These are phyloP conservation scores for Oxygymnocypris stewartii DNA, from an alignment of 2,113 vertebrate species.

Conservation along the genomic window DNA sequence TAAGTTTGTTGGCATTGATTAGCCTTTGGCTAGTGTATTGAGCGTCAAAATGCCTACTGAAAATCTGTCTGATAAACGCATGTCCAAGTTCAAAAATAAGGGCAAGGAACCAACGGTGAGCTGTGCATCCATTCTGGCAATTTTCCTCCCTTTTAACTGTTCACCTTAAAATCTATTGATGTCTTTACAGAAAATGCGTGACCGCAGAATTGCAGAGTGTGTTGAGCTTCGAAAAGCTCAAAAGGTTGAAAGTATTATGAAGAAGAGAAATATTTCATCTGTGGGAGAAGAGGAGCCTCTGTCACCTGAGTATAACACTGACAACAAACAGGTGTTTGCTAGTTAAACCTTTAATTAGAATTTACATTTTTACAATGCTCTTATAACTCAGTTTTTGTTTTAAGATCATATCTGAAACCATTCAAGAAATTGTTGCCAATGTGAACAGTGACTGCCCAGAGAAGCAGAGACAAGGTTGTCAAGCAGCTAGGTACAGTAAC, in stretches of 20 bases:
- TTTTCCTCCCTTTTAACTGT: neutral
- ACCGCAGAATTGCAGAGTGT: conserved; percentile 73
- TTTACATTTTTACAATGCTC: neutral
- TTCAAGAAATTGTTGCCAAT: conserved; percentile 76
- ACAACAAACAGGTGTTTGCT: conserved; percentile 60
- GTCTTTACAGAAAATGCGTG: conserved; percentile 74
- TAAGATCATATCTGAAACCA: conserved; percentile 67
- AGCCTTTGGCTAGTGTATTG: neutral
- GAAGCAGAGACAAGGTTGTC: conserved; percentile 79
- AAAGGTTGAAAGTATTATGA: conserved; percentile 83
- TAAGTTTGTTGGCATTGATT: neutral
- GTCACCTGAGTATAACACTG: conserved; percentile 56
- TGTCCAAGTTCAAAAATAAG: conserved; percentile 86
- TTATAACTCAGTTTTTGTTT: conserved; percentile 34
- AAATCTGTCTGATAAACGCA: conserved; percentile 61
- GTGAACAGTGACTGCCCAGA: conserved; percentile 69
- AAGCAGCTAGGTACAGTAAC: conserved; percentile 80
- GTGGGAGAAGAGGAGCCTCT: conserved; percentile 62
- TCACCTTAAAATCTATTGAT: neutral
- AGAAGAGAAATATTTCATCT: conserved; percentile 79
- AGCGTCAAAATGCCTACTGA: conserved; percentile 70
- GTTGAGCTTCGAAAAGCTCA: conserved; percentile 84
- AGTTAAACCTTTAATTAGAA: neutral
- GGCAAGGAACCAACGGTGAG: conserved; percentile 83
- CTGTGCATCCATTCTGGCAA: neutral